Conservation (phyloP, 2,888 invertebrate species). For the Cyclophora albipunctata region DNA sequence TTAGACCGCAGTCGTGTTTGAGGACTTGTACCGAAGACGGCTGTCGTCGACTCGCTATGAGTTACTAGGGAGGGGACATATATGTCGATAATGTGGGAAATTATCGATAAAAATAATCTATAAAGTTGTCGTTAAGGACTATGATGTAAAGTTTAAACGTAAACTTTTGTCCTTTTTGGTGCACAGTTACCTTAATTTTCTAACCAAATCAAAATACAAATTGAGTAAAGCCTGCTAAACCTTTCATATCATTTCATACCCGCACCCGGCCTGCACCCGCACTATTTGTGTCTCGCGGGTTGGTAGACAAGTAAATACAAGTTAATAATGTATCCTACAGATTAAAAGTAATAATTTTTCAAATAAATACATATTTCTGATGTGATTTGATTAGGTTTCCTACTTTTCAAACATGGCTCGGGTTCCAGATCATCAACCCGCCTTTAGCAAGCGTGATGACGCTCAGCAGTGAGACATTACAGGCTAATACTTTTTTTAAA, state of each 20-base stretch:
- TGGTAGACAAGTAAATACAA: no score
- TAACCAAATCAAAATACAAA: neutral
- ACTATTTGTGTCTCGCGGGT: no score
- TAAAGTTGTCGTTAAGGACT: neutral
- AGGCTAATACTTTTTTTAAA: no score
- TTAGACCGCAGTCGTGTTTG: constrained; percentile 38
- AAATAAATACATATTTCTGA: no score
- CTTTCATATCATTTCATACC: neutral
- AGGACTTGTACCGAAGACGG: constrained; percentile 25
- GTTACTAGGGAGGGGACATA: constrained; percentile 12
- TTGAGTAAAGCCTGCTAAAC: neutral
- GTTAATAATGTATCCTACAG: no score
- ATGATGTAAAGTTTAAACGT: neutral
- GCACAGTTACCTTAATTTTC: neutral
- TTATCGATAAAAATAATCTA: constrained; percentile 9
- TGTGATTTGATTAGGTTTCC: no score
- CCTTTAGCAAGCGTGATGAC: no score
- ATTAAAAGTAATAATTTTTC: no score
- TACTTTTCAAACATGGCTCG: no score
- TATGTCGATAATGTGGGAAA: constrained; percentile 3
- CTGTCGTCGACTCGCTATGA: constrained; percentile 15
- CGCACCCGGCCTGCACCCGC: no score
- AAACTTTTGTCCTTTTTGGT: neutral
- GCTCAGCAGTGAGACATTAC: no score
- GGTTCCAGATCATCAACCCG: no score